Conservation (phyloP, 2,113 vertebrate species). For the Columba livia region DNA sequence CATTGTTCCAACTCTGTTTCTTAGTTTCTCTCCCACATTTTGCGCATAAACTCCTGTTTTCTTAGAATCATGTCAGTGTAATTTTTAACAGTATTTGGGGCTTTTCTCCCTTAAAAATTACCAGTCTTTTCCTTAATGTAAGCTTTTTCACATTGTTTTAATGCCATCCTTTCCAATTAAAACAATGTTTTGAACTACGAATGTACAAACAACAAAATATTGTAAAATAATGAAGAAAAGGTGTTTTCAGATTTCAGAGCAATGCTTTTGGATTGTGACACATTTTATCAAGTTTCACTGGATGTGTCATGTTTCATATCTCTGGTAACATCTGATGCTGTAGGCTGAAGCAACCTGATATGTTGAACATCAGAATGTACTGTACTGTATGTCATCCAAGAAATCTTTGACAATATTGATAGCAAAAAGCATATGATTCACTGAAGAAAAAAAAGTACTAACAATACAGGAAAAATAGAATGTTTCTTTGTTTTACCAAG, state of each 20-base stretch:
- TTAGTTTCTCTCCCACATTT: not conserved
- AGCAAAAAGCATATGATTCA: not conserved
- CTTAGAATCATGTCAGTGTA: not conserved
- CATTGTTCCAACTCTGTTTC: not conserved
- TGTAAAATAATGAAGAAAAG: not conserved
- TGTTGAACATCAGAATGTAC: not conserved
- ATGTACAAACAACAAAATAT: not conserved
- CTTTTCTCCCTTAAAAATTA: not conserved
- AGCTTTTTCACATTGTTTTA: not conserved
- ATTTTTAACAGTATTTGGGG: not conserved
- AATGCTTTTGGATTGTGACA: not conserved
- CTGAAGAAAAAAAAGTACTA: not conserved
- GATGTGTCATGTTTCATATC: not conserved
- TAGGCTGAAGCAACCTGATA: not conserved
- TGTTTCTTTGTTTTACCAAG: not conserved
- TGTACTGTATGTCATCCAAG: not conserved
- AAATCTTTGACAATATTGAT: not conserved
- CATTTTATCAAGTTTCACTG: not conserved
- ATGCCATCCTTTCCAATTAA: not conserved
- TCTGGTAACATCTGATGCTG: not conserved
- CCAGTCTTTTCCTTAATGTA: not conserved
- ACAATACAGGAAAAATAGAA: not conserved
- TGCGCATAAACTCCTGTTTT: not conserved
- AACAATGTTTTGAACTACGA: not conserved
- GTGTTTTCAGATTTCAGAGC: not conserved